Conservation (phyloP, 2,113 vertebrate genomes). For the Cyprinus carpio region DNA sequence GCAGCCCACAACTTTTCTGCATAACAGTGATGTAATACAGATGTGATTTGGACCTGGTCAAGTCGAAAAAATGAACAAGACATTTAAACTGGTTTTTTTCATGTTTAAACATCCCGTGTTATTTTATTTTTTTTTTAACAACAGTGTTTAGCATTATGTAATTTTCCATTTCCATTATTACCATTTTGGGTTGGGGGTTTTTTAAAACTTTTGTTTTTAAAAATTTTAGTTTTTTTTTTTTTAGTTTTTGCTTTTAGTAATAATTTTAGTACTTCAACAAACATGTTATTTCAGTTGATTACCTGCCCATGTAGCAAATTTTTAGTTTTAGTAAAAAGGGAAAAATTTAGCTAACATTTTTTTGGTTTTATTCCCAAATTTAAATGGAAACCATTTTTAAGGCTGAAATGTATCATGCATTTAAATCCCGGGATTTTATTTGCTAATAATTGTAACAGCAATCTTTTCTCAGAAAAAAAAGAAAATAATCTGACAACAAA, state of each 20-base stretch:
- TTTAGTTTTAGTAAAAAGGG: no score
- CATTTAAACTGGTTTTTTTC: background rate
- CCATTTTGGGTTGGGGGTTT: no score
- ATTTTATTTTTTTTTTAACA: no score
- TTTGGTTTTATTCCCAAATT: background rate
- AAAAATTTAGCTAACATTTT: background rate
- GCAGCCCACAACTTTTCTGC: background rate
- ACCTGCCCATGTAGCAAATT: background rate
- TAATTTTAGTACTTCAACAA: background rate
- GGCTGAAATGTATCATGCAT: background rate
- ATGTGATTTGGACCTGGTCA: background rate
- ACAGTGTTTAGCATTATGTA: background rate
- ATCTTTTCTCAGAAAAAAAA: conserved; percentile 8
- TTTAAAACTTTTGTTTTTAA: background rate
- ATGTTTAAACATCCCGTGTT: no score
- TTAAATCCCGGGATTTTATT: background rate
- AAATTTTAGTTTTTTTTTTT: background rate
- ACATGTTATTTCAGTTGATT: background rate
- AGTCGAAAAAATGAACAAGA: background rate
- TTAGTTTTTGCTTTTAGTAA: background rate
- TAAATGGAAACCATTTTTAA: background rate
- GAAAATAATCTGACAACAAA: conserved; percentile 25
- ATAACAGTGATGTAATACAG: background rate
- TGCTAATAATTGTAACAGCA: background rate
- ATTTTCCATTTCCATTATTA: no score